Evolutionary conservation across 1,140 invertebrate species (phyloP), one percentile per base, ranked within the genome.

Genomic region (Drosophila kepulauana): DNA sequence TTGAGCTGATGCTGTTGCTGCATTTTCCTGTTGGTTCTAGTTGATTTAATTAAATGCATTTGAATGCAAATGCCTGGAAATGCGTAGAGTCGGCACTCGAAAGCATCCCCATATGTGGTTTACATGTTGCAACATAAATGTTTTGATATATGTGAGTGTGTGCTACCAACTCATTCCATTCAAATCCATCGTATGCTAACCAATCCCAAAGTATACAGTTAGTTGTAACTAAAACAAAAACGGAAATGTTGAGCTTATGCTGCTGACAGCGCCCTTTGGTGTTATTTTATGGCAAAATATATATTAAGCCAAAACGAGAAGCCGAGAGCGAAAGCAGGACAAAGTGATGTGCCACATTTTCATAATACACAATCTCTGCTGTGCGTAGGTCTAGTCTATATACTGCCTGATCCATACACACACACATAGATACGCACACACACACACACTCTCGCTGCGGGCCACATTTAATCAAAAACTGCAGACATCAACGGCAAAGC

Each of bases 41-140:
- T 86, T 86, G 82, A 86, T 86, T 86, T 86, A 86, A 86, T 86
- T 86, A 86, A 86, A 86, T 86, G 82, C 79, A 86, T 86, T 86
- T 86, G 82, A 86, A 86, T 86, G 82, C 82, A 86, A 86, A 81
- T 86, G 81, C 82, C 82, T 86, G 82, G 66, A 64, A 84, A 79
- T 86, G 82, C 81, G 70, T 75, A 80, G 64, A 63, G 81, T 43
- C 68, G 65, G 68, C 81, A 84, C 74, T 82, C 58, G 46, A 80
- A 78, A 69, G 68, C 81, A 75, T 80, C 78, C 68, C 54, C 81
- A 80, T 71, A 75, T 85, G 81, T 74, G 81, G 78, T 81, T 86
- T 79, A 70, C 79, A 75, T 48, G 51, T 54, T 64, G 8, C 43
- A 56, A 63, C 70, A 78, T 66, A 78, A 78, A 73, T 67, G 74